These are phyloP conservation scores for Nephrotoma flavescens DNA, from an alignment of 2,888 invertebrate genomes.

Conservation along the genomic window DNA sequence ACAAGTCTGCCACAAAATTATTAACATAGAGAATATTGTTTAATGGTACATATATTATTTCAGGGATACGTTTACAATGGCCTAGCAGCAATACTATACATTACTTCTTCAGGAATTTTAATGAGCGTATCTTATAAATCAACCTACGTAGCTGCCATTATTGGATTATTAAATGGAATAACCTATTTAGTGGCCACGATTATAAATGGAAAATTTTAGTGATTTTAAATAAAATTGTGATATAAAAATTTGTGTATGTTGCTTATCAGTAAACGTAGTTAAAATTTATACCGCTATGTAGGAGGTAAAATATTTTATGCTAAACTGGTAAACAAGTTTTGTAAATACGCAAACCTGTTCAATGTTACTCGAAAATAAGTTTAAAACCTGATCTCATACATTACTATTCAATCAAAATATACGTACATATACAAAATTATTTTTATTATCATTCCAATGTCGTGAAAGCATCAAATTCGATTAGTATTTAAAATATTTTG, in stretches of 20 bases:
- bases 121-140: neutral
- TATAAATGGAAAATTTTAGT: neutral
- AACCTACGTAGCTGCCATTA: neutral
- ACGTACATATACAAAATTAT: neutral
- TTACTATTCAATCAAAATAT: neutral
- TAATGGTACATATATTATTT: neutral
- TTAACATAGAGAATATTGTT: no score
- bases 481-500: neutral
- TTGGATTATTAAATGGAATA: neutral
- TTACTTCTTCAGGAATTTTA: neutral
- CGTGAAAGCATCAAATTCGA: neutral
- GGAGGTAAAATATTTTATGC: neutral
- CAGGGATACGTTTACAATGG: neutral
- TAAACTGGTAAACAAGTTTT: neutral
- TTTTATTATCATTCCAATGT: neutral
- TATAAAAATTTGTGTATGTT: neutral
- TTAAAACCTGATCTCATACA: neutral
- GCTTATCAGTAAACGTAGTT: neutral
- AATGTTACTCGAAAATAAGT: neutral
- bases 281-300: neutral
- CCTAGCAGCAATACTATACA: neutral
- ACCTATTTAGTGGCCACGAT: neutral
- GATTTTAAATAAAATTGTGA: neutral
- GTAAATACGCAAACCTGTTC: neutral
- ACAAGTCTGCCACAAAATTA: neutral